Conservation (phyloP, 2,888 invertebrate genomes). For the Alcis repandata region DNA sequence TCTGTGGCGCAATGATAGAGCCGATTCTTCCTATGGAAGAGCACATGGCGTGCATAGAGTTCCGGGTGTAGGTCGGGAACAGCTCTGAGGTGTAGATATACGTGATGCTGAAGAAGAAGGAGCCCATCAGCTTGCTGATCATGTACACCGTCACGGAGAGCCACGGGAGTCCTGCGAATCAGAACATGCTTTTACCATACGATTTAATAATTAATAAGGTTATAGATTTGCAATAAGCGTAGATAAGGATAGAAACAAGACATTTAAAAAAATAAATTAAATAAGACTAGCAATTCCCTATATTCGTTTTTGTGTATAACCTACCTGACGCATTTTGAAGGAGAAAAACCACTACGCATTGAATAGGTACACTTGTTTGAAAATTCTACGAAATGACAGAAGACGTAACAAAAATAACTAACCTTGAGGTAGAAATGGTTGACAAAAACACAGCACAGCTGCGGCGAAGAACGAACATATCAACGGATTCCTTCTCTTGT, state of each 20-base stretch:
- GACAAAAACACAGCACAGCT: conserved; percentile 85
- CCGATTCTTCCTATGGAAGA: conserved; percentile 89
- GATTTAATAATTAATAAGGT: too few species aligned
- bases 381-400: too few species aligned
- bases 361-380: too few species aligned
- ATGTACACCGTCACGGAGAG: conserved; percentile 85
- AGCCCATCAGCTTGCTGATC: conserved; percentile 87
- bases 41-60: conserved; percentile 89
- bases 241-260: too few species aligned
- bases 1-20: conserved; percentile 89
- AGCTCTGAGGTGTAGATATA: conserved; percentile 89
- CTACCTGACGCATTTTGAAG: too few species aligned
- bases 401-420: too few species aligned
- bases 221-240: too few species aligned
- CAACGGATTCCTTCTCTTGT: conserved; percentile 85
- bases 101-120: conserved; percentile 87
- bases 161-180: conserved; percentile 68
- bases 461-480: conserved; percentile 84
- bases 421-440: conserved; percentile 87
- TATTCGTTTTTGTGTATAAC: too few species aligned
- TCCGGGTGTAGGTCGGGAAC: conserved; percentile 89
- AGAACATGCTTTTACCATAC: not conserved
- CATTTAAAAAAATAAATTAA: too few species aligned
- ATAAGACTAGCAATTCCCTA: too few species aligned
- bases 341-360: too few species aligned